Conservation (phyloP, 2,113 vertebrate species). For the Aleadryas rufinucha region DNA sequence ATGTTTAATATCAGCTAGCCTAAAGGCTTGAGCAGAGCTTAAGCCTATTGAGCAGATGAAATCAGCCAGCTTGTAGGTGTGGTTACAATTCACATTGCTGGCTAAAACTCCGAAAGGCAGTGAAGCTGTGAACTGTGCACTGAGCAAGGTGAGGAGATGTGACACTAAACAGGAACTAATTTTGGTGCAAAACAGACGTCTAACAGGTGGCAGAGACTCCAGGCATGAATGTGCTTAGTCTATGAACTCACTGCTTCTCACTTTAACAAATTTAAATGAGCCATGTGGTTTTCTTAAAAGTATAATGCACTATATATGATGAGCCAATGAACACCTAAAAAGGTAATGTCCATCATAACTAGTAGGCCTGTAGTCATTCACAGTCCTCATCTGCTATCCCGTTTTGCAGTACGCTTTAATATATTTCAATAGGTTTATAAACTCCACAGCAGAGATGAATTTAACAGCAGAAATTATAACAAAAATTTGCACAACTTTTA, state of each 20-base stretch:
- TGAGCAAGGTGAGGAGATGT: background rate
- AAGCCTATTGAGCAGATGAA: background rate
- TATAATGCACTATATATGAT: background rate
- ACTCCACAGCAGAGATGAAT: background rate
- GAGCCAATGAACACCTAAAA: background rate
- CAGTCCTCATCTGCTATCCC: background rate
- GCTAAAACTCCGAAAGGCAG: background rate
- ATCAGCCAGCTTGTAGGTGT: background rate
- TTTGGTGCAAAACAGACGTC: background rate
- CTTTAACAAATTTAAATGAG: background rate
- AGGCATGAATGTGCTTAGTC: background rate
- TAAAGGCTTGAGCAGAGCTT: background rate
- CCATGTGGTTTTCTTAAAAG: background rate
- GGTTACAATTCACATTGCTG: background rate
- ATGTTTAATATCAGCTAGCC: background rate
- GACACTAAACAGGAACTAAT: background rate
- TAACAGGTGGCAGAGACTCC: background rate
- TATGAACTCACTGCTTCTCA: background rate
- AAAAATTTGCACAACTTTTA: background rate
- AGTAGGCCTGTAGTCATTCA: background rate
- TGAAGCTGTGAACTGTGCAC: background rate
- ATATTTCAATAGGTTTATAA: background rate
- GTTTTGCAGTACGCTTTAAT: background rate
- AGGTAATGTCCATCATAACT: background rate
- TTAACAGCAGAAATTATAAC: background rate